Base-by-base conservation (phyloP, 2,797 vertebrate genomes). In the Gallinago stenura region DNA sequence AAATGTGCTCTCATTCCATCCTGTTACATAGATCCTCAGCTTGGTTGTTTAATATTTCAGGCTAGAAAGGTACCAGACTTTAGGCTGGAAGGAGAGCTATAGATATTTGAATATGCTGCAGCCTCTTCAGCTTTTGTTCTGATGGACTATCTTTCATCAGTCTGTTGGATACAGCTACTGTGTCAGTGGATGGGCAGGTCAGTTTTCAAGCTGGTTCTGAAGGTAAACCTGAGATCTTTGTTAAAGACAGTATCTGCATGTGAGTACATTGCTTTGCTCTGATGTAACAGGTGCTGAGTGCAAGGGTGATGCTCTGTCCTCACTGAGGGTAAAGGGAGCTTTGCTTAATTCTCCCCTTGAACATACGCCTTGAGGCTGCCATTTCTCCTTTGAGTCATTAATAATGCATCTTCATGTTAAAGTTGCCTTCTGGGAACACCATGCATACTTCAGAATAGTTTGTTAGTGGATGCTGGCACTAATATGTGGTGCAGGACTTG, bases 351-450 rank as follows among this genome's bases (percentile, higher is more conserved):
- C 61, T 81, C 24, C 28, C 2, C 33, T 64, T 45, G 15, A 93
- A 15, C 28, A 7, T 7, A 1, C 1, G 1, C 25, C 4, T 16
- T 43, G n/a, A 2, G 22, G 22, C 16, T 71, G 50, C 22, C 25
- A 2, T 89, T 86, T 70, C 56, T 85, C 6, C 26, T 53, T 46
- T 37, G 46, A 72, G 46, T 57, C 10, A 7, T 71, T 60, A 83
- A 20, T 39, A 62, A 33, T 11, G 8, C 19, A 18, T 65, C 39
- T 35, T 31, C 15, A 30, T 30, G 31, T 69, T 61, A 9, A 48
- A 58, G n/a, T 31, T 12, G 4, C 39, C 39, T 64, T 64, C 56
- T 31, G 33, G 31, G 57, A 91, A 60, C 25, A 50, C 65, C 15
- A n/a, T 60, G 48, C 22, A 9, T 81, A 26, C 66, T 87, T 89